These are phyloP conservation scores for Adelphocoris suturalis DNA, from an alignment of 2,888 invertebrate species.

Conservation along the genomic window DNA sequence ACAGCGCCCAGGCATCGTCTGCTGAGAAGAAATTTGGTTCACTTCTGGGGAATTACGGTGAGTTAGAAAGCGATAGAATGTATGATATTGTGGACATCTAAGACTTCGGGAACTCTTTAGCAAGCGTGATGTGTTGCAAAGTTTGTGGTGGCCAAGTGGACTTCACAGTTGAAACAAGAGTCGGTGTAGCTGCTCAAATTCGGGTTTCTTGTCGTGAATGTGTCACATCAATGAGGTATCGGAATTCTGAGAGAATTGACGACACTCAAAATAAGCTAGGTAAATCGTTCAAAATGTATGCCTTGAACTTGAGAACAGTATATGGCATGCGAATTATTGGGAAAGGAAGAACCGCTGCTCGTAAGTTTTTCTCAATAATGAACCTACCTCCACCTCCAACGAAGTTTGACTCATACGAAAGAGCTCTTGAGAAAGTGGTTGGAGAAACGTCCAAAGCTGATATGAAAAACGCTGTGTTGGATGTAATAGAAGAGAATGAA, in stretches of 20 bases:
- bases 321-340: neutral
- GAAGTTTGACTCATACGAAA: neutral
- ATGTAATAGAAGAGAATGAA: neutral
- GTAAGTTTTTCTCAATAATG: neutral
- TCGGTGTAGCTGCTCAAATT: neutral
- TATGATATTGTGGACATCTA: too few relatives aligned
- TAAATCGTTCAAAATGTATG: neutral
- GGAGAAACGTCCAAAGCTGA: neutral
- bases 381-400: neutral
- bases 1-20: too few relatives aligned
- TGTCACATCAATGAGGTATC: neutral
- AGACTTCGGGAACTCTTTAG: too few relatives aligned
- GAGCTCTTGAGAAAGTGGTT: neutral
- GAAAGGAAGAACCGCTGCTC: neutral
- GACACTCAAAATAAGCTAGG: neutral
- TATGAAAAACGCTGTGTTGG: slow-evolving; percentile 17
- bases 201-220: neutral
- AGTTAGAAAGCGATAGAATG: too few relatives aligned
- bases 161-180: neutral
- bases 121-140: too few relatives aligned
- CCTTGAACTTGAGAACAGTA: neutral
- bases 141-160: too few relatives aligned
- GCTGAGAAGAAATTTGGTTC: too few relatives aligned
- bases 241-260: neutral
- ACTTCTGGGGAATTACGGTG: too few relatives aligned